Conservation (phyloP, 2,797 vertebrate genomes). For the Xyrichtys novacula region DNA sequence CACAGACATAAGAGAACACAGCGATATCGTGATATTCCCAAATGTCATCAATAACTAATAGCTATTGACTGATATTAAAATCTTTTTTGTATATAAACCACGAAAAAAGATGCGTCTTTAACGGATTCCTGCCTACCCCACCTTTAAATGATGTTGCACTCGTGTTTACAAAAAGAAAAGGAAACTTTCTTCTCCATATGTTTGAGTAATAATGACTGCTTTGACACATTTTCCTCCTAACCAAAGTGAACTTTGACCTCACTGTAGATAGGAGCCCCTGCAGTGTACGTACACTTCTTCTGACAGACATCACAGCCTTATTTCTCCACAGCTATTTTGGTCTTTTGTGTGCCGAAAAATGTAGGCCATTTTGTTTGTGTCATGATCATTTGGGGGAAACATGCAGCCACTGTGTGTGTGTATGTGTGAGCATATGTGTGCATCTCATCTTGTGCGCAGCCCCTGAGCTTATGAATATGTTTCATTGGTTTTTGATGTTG, state of each 20-base stretch:
- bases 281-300: constrained; percentile 5
- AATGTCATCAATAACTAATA: no score
- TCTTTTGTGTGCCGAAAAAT: constrained; percentile 48
- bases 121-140: no score
- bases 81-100: no score
- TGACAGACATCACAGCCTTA: constrained; percentile 15
- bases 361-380: constrained; percentile 68
- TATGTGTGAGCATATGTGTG: constrained; percentile 1
- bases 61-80: no score
- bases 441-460: constrained; percentile 41
- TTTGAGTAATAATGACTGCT: constrained; percentile 9
- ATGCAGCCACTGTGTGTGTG: background rate
- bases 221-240: constrained; percentile 5
- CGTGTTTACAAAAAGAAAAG: background rate
- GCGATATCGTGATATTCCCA: no score
- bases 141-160: constrained; percentile 2
- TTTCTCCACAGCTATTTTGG: constrained; percentile 43
- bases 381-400: constrained; percentile 49
- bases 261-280: constrained; percentile 30
- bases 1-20: no score
- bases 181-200: background rate
- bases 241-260: constrained; percentile 23
- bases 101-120: no score
- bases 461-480: constrained; percentile 59
- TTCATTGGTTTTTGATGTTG: constrained; percentile 69